These are phyloP conservation scores for Pelosia muscerda DNA, from an alignment of 2,888 invertebrate genomes.

Conservation along the genomic window DNA sequence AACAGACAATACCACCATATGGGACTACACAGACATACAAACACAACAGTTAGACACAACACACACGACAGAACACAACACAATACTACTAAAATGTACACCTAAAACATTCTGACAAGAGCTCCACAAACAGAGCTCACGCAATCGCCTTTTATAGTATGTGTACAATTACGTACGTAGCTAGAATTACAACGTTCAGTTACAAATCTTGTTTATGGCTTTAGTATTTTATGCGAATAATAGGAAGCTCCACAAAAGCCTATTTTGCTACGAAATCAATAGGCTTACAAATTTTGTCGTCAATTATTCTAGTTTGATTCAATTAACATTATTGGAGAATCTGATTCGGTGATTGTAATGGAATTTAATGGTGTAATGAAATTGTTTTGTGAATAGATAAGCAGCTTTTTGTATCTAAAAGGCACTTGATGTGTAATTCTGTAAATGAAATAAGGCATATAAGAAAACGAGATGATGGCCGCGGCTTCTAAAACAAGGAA, in stretches of 20 bases:
- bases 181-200: slow-evolving; percentile 32
- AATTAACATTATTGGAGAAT: slow-evolving; percentile 8
- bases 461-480: too few relatives aligned
- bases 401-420: neutral
- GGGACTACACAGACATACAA: too few relatives aligned
- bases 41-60: neutral
- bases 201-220: slow-evolving; percentile 31
- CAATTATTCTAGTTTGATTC: slow-evolving; percentile 17
- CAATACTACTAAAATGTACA: neutral
- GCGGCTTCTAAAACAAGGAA: too few relatives aligned
- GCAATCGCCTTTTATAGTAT: neutral
- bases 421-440: neutral
- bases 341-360: neutral
- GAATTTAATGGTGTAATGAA: neutral
- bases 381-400: neutral
- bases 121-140: neutral
- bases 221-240: slow-evolving; percentile 28
- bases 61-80: neutral
- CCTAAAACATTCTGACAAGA: neutral
- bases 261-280: slow-evolving; percentile 37
- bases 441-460: neutral
- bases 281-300: slow-evolving; percentile 21
- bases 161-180: slow-evolving; percentile 9
- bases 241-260: slow-evolving; percentile 15
- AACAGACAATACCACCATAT: neutral